Evolutionary conservation across 2,797 vertebrate species (phyloP).

Genomic region (Heterohyrax brucei): DNA sequence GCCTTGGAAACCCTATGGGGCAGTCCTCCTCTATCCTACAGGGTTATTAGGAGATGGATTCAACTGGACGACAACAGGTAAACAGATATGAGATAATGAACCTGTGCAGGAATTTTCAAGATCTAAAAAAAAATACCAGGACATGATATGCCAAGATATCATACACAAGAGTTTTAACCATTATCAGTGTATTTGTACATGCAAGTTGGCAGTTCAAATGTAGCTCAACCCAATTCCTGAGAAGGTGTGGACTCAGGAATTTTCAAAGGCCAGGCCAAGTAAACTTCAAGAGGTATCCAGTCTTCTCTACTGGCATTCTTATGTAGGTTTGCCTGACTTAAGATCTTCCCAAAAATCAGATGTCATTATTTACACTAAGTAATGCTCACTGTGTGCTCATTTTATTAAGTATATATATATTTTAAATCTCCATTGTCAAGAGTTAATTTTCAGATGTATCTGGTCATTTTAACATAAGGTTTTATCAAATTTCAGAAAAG

Average conservation of each 20-base stretch:
- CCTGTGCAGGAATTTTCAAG: constrained; percentile 9
- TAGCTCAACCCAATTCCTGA: constrained; percentile 20
- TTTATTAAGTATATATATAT: neutral
- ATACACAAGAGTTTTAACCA: neutral
- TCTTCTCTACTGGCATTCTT: constrained; percentile 47
- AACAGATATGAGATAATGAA: neutral
- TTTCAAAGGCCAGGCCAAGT: constrained; percentile 39
- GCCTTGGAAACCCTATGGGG: too few species aligned
- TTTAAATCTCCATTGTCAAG: constrained; percentile 43
- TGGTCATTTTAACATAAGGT: constrained; percentile 68
- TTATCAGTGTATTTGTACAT: neutral
- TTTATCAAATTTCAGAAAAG: constrained; percentile 67
- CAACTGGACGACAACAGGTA: neutral
- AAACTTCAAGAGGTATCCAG: constrained; percentile 37
- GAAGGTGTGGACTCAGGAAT: neutral
- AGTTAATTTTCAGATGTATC: constrained; percentile 62
- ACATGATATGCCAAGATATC: neutral
- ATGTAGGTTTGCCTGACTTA: constrained; percentile 3
- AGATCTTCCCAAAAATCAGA: constrained; percentile 63
- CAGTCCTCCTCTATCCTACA: too few species aligned
- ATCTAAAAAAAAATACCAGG: constrained; percentile 1
- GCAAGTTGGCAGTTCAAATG: constrained; percentile 21
- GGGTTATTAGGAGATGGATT: neutral
- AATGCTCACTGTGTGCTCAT: constrained; percentile 37
- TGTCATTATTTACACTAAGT: constrained; percentile 46